Evolutionary conservation across 2,113 vertebrate genomes (phyloP).

Genomic region (Pithys albifrons): DNA sequence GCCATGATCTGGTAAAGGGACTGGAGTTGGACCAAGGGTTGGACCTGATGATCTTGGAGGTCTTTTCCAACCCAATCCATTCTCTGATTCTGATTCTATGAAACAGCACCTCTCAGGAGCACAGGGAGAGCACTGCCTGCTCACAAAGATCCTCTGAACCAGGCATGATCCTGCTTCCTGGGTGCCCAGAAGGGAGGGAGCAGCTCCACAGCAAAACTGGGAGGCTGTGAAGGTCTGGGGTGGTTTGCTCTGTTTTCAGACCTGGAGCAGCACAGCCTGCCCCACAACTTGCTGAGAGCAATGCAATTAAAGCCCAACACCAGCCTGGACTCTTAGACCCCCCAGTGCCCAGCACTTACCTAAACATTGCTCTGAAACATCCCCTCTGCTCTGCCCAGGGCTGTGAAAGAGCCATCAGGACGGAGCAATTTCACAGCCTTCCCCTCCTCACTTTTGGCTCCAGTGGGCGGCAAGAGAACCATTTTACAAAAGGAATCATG

Average conservation of each 20-base stretch:
- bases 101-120: too few relatives aligned
- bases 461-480: neutral
- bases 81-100: too few relatives aligned
- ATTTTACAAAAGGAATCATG: neutral
- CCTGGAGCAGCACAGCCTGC: neutral
- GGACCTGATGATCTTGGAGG: too few relatives aligned
- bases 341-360: rapidly evolving
- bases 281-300: rapidly evolving
- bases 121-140: neutral
- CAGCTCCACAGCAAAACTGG: neutral
- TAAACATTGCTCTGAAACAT: rapidly evolving
- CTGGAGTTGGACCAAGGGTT: too few relatives aligned
- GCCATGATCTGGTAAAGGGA: too few relatives aligned
- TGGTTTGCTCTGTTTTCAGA: neutral
- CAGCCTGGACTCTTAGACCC: rapidly evolving
- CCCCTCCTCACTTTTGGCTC: neutral
- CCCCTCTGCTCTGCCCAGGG: neutral
- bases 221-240: neutral
- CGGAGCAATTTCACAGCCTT: neutral
- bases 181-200: neutral
- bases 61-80: too few relatives aligned
- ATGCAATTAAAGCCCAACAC: rapidly evolving
- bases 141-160: rapidly evolving
- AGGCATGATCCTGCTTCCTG: rapidly evolving
- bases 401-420: neutral